These are phyloP conservation scores for Lophotriccus pileatus DNA, from an alignment of 2,797 vertebrate genomes.

Conservation along the genomic window DNA sequence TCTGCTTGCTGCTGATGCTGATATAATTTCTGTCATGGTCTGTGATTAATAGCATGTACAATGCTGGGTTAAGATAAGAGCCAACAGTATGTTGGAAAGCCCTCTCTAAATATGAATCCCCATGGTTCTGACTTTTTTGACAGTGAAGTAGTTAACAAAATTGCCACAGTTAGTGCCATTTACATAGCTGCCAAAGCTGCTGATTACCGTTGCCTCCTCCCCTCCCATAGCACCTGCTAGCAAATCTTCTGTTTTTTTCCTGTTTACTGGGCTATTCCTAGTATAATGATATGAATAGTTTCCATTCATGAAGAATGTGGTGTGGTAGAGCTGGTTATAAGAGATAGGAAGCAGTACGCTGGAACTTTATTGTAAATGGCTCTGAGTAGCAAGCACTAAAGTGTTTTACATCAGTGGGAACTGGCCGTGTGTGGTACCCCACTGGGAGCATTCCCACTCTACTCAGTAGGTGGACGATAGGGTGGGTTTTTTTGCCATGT, in stretches of 20 bases:
- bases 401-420: neutral
- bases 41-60: neutral
- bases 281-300: neutral
- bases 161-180: neutral
- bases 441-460: neutral
- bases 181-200: neutral
- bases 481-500: neutral
- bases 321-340: neutral
- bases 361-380: neutral
- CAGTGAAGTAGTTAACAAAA: neutral
- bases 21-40: neutral
- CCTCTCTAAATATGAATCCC: neutral
- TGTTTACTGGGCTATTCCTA: neutral
- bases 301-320: neutral
- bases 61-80: constrained; percentile 33
- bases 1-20: neutral
- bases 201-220: neutral
- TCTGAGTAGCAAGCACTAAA: neutral
- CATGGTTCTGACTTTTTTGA: neutral
- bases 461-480: neutral
- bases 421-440: neutral
- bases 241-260: neutral
- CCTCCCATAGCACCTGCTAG: neutral
- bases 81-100: neutral
- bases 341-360: neutral